Evolutionary conservation across 2,888 invertebrate genomes (phyloP).

Genomic region (Epiblema foenella): DNA sequence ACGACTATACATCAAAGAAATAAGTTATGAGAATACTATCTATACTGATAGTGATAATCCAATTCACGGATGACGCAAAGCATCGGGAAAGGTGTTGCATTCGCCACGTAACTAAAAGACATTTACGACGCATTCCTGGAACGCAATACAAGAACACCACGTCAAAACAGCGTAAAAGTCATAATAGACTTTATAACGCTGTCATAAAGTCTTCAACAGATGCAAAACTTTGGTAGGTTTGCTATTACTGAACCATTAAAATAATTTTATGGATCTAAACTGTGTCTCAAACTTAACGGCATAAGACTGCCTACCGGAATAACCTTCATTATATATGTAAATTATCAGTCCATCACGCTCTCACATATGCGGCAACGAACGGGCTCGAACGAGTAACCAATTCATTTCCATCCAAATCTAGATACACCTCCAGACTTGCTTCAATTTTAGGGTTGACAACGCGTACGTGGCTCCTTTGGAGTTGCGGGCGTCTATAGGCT

Average conservation of each 20-base stretch:
- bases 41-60: not conserved
- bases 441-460: no score
- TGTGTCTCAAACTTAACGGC: not conserved
- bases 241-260: not conserved
- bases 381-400: not conserved
- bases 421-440: not conserved
- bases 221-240: not conserved
- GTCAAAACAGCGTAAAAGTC: not conserved
- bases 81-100: constrained; percentile 3
- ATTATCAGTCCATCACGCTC: no score
- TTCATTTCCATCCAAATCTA: not conserved
- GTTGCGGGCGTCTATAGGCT: no score
- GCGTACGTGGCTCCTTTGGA: no score
- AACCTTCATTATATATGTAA: no score
- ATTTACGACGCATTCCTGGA: constrained; percentile 23
- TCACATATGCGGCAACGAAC: not conserved
- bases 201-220: not conserved
- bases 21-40: no score
- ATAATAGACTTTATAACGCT: not conserved
- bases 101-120: constrained; percentile 14
- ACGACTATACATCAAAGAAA: no score
- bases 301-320: not conserved
- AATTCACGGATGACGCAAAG: not conserved
- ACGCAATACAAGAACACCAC: not conserved
- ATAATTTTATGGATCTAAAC: not conserved